Conservation (phyloP, 2,113 vertebrate genomes). For the Silurus glanis region DNA sequence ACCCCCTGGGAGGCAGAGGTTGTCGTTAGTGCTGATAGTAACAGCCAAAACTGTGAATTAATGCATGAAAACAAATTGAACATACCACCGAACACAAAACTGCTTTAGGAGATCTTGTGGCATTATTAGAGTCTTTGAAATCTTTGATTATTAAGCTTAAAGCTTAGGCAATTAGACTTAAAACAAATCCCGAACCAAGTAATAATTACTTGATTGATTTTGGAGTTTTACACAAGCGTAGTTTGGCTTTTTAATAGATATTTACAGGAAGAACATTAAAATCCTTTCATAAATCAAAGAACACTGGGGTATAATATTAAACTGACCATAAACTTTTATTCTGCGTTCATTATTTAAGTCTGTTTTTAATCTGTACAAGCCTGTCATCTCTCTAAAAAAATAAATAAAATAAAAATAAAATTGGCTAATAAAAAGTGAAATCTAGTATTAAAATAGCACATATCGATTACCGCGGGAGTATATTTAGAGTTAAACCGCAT, state of each 20-base stretch:
- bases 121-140: neutral
- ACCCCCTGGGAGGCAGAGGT: neutral
- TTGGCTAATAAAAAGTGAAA: neutral
- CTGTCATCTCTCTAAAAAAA: neutral
- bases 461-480: neutral
- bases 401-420: neutral
- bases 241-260: neutral
- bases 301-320: neutral
- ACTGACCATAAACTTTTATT: neutral
- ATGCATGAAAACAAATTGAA: neutral
- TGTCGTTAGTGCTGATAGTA: neutral
- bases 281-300: neutral
- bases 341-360: neutral
- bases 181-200: neutral
- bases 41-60: neutral
- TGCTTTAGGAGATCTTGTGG: neutral
- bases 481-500: neutral
- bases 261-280: neutral
- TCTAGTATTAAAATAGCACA: neutral
- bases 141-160: neutral
- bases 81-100: neutral
- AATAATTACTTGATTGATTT: neutral
- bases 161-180: neutral
- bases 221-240: neutral
- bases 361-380: neutral